Conservation (phyloP, 2,888 invertebrate genomes). For the Nudaria mundana region DNA sequence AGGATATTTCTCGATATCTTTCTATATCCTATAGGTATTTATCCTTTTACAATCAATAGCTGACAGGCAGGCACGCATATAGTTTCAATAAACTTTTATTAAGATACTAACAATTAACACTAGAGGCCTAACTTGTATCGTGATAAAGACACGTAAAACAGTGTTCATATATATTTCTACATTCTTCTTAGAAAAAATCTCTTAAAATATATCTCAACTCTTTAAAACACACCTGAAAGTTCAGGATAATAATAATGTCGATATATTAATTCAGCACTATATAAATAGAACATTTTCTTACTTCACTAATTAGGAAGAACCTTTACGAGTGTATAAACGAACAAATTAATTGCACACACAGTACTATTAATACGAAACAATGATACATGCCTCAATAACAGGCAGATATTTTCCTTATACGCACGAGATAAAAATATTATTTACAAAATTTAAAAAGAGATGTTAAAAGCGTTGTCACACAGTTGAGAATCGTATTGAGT, state of each 20-base stretch:
- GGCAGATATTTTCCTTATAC: conserved; percentile 16
- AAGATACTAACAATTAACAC: conserved; percentile 44
- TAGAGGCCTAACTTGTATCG: conserved; percentile 65
- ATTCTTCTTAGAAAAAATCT: conserved; percentile 70
- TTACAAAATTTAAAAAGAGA: conserved; percentile 6
- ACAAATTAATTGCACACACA: conserved; percentile 74
- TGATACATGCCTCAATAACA: conserved; percentile 34
- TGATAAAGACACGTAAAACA: conserved; percentile 72
- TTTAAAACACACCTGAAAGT: conserved; percentile 51
- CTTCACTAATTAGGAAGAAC: conserved; percentile 72
- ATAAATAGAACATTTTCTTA: conserved; percentile 74
- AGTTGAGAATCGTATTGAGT: too few relatives aligned
- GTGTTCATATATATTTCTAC: conserved; percentile 61
- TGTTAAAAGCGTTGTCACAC: too few relatives aligned
- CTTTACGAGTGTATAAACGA: conserved; percentile 64
- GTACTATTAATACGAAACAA: conserved; percentile 56
- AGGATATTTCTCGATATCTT: conserved; percentile 47
- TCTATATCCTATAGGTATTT: conserved; percentile 45
- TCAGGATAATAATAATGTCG: conserved; percentile 49
- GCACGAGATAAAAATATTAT: conserved; percentile 7
- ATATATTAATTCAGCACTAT: conserved; percentile 62
- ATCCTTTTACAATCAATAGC: conserved; percentile 52
- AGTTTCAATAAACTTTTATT: conserved; percentile 47
- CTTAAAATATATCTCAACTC: conserved; percentile 79
- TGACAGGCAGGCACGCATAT: conserved; percentile 59